phyloP scores from a whole-genome alignment of 2,797 vertebrate species.

The Brachyalestes nurse region DNA sequence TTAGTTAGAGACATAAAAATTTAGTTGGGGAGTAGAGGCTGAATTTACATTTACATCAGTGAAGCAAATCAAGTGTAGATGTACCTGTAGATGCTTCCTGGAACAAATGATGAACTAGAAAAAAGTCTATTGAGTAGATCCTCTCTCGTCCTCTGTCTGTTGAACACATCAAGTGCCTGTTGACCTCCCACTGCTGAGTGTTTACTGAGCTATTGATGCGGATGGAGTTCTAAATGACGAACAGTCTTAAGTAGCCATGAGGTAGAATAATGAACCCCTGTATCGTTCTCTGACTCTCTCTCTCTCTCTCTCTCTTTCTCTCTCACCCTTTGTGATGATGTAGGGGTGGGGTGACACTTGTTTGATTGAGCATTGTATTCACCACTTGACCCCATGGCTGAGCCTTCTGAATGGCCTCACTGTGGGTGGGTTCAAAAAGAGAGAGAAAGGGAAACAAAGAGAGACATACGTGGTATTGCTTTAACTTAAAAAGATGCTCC shows the following conservation, averaged over 20 bases:
- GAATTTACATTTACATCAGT: too few relatives aligned
- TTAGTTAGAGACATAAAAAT: too few relatives aligned
- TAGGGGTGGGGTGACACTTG: conserved; percentile 83
- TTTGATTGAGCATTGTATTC: conserved; percentile 93
- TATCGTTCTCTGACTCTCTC: conserved; percentile 18
- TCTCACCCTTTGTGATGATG: conserved; percentile 45
- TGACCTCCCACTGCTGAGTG: conserved; percentile 85
- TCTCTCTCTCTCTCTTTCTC: neutral
- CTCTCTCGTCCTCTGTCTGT: conserved; percentile 31
- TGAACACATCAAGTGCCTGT: conserved; percentile 85
- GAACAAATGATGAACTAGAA: neutral
- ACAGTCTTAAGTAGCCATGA: conserved; percentile 88
- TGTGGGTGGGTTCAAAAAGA: neutral
- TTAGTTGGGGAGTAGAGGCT: too few relatives aligned
- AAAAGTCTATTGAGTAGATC: conserved; percentile 36
- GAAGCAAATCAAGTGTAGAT: neutral
- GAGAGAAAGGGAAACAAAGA: neutral
- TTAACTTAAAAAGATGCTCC: neutral
- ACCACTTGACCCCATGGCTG: conserved; percentile 88
- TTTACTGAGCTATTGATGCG: conserved; percentile 90
- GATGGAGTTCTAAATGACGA: conserved; percentile 87
- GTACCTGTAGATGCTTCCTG: neutral
- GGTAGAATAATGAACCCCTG: conserved; percentile 89
- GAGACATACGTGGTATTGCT: neutral
- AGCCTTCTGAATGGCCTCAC: conserved; percentile 70